Conservation (phyloP, 2,113 vertebrate species). For the Microtus montanus region DNA sequence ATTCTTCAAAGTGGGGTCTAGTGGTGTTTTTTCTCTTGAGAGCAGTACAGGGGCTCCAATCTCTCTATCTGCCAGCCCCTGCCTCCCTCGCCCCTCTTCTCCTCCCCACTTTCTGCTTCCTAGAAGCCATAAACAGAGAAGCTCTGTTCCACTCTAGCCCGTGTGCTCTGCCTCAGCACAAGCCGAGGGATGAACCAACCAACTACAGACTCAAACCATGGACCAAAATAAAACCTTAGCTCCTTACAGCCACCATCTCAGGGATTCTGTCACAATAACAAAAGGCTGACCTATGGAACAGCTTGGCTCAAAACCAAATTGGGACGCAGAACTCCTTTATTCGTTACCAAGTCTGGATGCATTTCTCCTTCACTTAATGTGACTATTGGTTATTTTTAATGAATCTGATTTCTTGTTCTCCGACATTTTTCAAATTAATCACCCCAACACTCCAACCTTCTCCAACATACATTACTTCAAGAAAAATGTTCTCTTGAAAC, state of each 20-base stretch:
- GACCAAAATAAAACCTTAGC: background rate
- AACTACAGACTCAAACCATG: background rate
- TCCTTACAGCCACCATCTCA: background rate
- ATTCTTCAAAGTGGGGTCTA: background rate
- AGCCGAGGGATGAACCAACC: too few species aligned
- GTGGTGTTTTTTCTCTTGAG: too few species aligned
- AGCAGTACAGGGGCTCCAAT: background rate
- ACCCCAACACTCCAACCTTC: background rate
- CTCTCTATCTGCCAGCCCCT: background rate
- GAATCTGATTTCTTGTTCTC: conserved; percentile 2
- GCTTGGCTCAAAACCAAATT: conserved; percentile 38
- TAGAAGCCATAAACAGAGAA: background rate
- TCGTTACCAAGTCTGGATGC: background rate
- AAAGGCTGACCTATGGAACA: background rate
- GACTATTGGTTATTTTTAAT: background rate
- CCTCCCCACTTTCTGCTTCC: background rate
- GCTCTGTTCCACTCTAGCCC: too few species aligned
- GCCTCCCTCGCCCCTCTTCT: background rate
- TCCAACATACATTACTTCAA: conserved; percentile 39
- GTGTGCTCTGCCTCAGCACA: background rate
- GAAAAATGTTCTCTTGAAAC: conserved; percentile 61
- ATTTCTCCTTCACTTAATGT: background rate
- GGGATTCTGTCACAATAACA: background rate
- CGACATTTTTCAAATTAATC: conserved; percentile 1
- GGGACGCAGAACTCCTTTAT: background rate